phyloP scores from a whole-genome alignment of 2,888 invertebrate genomes.

The Pecten maximus region DNA sequence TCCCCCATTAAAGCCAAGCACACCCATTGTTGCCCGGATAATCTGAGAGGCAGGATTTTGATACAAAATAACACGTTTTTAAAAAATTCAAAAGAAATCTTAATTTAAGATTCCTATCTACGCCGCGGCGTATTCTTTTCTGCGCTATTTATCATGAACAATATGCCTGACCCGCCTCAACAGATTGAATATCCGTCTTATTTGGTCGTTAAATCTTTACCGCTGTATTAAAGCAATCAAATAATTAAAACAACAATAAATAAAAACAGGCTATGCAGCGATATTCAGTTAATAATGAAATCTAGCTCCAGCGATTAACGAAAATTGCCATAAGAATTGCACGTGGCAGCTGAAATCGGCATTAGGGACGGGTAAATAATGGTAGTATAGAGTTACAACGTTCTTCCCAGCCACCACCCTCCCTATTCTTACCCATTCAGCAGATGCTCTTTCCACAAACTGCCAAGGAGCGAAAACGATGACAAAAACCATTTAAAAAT shows the following conservation, averaged over 20 bases:
- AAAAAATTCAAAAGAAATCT: constrained; percentile 10
- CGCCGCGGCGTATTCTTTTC: background rate
- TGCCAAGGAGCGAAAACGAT: background rate
- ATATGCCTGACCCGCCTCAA: background rate
- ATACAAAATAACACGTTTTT: constrained; percentile 7
- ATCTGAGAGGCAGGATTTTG: background rate
- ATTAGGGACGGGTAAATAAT: background rate
- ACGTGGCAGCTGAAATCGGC: constrained; percentile 2
- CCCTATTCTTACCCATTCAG: background rate
- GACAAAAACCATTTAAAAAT: background rate
- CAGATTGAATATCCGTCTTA: constrained; percentile 15
- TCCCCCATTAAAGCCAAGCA: background rate
- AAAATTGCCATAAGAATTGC: constrained; percentile 14
- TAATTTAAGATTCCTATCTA: constrained; percentile 5
- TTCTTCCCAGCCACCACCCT: background rate
- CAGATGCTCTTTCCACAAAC: constrained; percentile 20
- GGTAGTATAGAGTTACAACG: background rate
- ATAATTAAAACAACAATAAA: constrained; percentile 4
- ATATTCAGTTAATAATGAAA: background rate
- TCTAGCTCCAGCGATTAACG: background rate
- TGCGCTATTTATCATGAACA: background rate
- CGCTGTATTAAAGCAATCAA: constrained; percentile 24
- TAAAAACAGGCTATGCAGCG: background rate
- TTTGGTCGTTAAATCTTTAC: background rate
- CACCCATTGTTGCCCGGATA: background rate